Percentiles rank a stretch among this genome's conserved stretches.
Evolutionary conservation across 2,113 vertebrate genomes (phyloP).

Genomic region (Ophthalmolycus amberensis): DNA sequence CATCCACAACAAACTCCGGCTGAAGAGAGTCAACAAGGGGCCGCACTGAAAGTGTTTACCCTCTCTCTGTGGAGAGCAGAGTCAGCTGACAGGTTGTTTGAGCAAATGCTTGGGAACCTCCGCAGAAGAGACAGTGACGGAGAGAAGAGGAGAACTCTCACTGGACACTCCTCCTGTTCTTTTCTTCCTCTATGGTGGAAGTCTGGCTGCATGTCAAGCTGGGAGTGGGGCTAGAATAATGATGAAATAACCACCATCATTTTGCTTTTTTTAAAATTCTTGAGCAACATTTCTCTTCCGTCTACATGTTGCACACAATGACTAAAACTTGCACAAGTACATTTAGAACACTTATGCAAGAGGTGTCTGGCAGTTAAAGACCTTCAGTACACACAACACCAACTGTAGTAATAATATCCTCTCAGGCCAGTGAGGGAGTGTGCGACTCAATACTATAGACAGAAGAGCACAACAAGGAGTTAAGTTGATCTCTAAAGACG

Average conservation of each 20-base stretch:
- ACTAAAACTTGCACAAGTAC: conserved; percentile 38
- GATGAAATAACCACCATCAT: conserved; percentile 36
- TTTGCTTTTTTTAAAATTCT: neutral
- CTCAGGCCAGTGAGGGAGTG: neutral
- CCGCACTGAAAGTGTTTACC: conserved; percentile 31
- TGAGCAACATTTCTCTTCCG: conserved; percentile 36
- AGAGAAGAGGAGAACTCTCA: conserved; percentile 30
- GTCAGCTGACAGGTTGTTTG: conserved; percentile 62
- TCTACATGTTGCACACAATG: neutral
- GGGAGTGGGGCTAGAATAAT: conserved; percentile 24
- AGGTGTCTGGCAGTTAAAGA: neutral
- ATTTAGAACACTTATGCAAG: conserved; percentile 25
- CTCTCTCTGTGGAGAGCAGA: conserved; percentile 24
- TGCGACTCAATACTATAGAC: neutral
- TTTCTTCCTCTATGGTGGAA: conserved; percentile 11
- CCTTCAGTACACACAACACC: neutral
- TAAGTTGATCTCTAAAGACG: conserved; percentile 22
- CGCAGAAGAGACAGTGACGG: conserved; percentile 32
- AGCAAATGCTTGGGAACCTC: conserved; percentile 49
- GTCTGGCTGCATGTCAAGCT: conserved; percentile 41
- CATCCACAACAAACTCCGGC: conserved; percentile 35
- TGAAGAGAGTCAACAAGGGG: conserved; percentile 27
- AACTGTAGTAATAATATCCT: neutral
- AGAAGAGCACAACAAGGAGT: neutral
- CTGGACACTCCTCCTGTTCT: conserved; percentile 15